phyloP scores from a whole-genome alignment of 2,113 vertebrate species.

The Peromyscus leucopus region DNA sequence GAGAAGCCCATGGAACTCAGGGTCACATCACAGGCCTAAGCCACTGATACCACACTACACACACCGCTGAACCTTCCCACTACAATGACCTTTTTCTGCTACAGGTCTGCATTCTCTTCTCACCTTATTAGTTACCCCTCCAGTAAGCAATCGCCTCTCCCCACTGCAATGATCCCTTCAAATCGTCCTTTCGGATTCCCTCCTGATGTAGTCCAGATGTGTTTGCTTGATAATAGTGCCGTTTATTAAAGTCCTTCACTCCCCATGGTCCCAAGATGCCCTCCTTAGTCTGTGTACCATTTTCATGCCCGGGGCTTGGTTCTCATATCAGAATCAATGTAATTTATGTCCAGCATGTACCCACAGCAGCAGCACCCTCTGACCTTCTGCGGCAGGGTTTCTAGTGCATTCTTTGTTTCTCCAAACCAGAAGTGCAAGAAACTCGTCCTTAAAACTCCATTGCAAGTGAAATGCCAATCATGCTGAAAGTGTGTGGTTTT shows the following conservation, averaged over 20 bases:
- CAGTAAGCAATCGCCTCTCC: too few species aligned
- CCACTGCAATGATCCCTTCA: background rate
- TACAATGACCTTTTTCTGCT: background rate
- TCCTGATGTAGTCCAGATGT: background rate
- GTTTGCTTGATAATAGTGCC: background rate
- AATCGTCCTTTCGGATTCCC: background rate
- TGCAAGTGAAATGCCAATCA: background rate
- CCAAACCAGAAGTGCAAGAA: background rate
- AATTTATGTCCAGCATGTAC: background rate
- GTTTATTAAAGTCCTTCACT: background rate
- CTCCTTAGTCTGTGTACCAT: background rate
- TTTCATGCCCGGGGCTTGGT: background rate
- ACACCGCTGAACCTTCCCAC: background rate
- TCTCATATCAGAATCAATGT: too few species aligned
- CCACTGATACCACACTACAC: too few species aligned
- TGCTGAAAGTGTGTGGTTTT: too few species aligned
- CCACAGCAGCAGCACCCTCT: background rate
- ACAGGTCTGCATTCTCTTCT: background rate
- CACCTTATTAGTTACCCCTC: background rate
- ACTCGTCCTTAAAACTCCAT: background rate
- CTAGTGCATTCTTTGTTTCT: background rate
- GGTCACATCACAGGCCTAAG: background rate
- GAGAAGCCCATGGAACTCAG: too few species aligned
- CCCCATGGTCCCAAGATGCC: background rate
- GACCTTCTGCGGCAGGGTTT: background rate